phyloP scores from a whole-genome alignment of 2,797 vertebrate species.

The Darevskia nairensis region DNA sequence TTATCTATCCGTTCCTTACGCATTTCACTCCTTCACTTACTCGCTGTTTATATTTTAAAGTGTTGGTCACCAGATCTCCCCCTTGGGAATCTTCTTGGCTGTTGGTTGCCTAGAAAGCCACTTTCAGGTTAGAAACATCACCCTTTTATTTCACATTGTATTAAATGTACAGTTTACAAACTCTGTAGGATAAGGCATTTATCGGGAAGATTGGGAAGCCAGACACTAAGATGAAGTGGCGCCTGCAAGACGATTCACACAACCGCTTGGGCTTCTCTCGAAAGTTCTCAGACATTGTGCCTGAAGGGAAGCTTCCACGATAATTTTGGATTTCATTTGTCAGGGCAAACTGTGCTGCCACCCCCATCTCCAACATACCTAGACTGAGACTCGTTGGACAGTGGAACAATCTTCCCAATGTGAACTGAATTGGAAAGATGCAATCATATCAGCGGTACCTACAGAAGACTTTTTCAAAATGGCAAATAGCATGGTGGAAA shows the following conservation, averaged over 20 bases:
- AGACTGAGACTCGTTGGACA: background rate
- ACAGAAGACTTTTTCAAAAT: background rate
- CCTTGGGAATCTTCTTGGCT: conserved; percentile 40
- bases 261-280: conserved; percentile 38
- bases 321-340: background rate
- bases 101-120: conserved; percentile 18
- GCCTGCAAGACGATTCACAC: conserved; percentile 28
- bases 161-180: conserved; percentile 57
- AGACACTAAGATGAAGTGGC: conserved; percentile 37
- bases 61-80: conserved; percentile 37
- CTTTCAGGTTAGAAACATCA: conserved; percentile 49
- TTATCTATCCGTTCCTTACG: conserved; percentile 19
- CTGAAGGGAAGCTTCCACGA: background rate
- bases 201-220: conserved; percentile 47
- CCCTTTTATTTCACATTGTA: background rate
- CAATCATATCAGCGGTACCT: background rate
- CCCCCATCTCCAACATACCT: background rate
- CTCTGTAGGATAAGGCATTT: conserved; percentile 39
- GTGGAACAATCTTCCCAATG: background rate
- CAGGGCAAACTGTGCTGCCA: conserved; percentile 12
- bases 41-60: conserved; percentile 16
- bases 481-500: background rate
- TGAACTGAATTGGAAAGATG: no score
- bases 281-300: background rate
- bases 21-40: background rate